phyloP scores from a whole-genome alignment of 2,797 vertebrate species.

The Enteromius mattozi region DNA sequence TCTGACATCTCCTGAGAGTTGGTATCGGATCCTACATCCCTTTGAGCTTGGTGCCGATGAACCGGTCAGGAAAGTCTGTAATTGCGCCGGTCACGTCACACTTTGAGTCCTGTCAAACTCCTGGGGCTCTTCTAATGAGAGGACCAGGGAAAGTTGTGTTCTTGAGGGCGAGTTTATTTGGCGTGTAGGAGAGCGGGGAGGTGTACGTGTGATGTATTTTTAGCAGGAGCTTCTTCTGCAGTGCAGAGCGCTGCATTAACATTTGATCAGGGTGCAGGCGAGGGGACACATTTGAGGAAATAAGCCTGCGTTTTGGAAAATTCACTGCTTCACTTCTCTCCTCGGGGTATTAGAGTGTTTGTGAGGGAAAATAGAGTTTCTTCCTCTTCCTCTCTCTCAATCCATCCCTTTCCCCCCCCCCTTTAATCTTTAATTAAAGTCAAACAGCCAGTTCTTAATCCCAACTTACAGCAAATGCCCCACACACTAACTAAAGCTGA shows the following conservation, averaged over 20 bases:
- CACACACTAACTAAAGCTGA: constrained; percentile 22
- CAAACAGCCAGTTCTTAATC: constrained; percentile 55
- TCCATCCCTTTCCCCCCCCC: constrained; percentile 10
- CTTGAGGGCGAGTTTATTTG: constrained; percentile 68
- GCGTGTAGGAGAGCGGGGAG: constrained; percentile 69
- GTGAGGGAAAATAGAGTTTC: constrained; percentile 47
- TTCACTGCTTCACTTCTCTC: constrained; percentile 23
- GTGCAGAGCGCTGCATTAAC: constrained; percentile 70
- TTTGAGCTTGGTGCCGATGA: constrained; percentile 53
- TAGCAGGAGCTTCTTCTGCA: constrained; percentile 57
- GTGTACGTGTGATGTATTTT: constrained; percentile 56
- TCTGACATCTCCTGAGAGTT: neutral
- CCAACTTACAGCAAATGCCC: constrained; percentile 46
- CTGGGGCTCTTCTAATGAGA: constrained; percentile 76
- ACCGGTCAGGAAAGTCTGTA: constrained; percentile 69
- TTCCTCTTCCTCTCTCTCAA: constrained; percentile 13
- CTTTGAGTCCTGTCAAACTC: constrained; percentile 75
- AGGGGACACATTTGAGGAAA: constrained; percentile 37
- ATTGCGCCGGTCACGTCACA: constrained; percentile 73
- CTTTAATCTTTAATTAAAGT: constrained; percentile 63
- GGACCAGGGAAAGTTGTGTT: constrained; percentile 67
- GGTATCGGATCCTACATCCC: neutral
- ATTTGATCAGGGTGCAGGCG: constrained; percentile 63
- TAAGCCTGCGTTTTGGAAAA: constrained; percentile 47
- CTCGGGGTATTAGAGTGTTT: constrained; percentile 55